Evolutionary conservation across 2,888 invertebrate species (phyloP), one percentile per base, ranked within the genome.

Genomic region (Cheilosia vernalis): DNA sequence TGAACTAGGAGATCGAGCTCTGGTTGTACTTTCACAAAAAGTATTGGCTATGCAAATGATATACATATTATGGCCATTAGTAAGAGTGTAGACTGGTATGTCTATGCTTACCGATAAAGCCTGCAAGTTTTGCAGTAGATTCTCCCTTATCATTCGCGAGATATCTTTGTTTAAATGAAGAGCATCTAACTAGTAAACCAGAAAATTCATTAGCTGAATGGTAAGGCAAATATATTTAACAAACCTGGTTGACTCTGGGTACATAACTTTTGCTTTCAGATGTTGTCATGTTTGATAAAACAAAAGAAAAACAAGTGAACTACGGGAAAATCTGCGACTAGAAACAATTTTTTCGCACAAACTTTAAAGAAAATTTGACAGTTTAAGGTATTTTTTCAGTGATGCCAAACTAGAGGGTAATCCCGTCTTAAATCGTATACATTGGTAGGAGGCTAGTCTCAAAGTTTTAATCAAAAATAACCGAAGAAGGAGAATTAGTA

Each of bases 161-260:
- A 97, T 94, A 92, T 97, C 97, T 85, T 93, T 94, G 90, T 98
- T 97, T 44, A 97, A 92, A 88, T 95, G 95, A n/a, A 95, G 93
- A 33, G 97, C 96, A 92, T 97, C 97, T 83, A 97, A 93, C 94
- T 96, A 88, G 85, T 93, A 88, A 5, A 47, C 37, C 10, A 17
- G 10, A 4, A 24, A 56, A 5, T 19, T 53, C n/a, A 17, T 51
- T 2, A 13, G 19, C 37, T 47, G 6, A 21, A 7, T 30, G 1
- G 1, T 17, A 4, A 13, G 10, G n/a, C 24, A 7, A 33, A 44
- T 44, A 15, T 47, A 0, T 77, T 13, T 1, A 63, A 42, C 60
- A 87, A 88, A 93, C 93, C 90, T 93, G 93, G 83, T 93, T 93
- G 0, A 93, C 93, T 66, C 93, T 90, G 15, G 93, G 92, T 4